A percentile compares a stretch with the other conserved stretches of the same genome.
These are phyloP conservation scores for Charaxes varanes DNA, from an alignment of 1,140 invertebrate species.

Conservation along the genomic window DNA sequence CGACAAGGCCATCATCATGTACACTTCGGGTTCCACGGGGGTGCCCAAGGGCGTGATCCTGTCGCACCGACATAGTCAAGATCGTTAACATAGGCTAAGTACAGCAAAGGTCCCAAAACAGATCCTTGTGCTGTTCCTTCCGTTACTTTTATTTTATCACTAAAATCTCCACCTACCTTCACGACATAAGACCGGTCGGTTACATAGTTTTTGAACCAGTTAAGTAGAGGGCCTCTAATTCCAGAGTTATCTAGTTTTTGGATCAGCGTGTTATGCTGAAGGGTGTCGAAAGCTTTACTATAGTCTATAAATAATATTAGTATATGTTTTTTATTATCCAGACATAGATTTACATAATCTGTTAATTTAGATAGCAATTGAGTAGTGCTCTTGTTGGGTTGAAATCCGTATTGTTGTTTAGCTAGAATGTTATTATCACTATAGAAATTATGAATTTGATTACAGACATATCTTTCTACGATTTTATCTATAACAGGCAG, in stretches of 20 bases:
- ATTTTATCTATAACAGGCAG: constrained; percentile 23
- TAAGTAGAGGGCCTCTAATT: no score
- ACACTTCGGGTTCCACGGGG: constrained; percentile 95
- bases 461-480: constrained; percentile 20
- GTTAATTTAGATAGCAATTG: constrained; percentile 14
- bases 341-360: constrained; percentile 6
- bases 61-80: no score
- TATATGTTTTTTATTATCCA: constrained; percentile 14
- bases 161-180: no score
- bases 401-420: constrained; percentile 7
- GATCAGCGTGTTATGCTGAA: constrained; percentile 3
- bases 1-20: constrained; percentile 96
- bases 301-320: constrained; percentile 16
- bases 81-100: no score
- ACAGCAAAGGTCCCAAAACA: no score
- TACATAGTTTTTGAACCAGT: no score
- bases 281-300: constrained; percentile 13
- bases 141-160: no score
- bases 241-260: background rate
- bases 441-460: constrained; percentile 15
- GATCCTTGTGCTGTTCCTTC: no score
- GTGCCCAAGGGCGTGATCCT: constrained; percentile 90
- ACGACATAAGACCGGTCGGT: no score
- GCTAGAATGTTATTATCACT: constrained; percentile 10
- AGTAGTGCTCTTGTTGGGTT: constrained; percentile 11